Evolutionary conservation across 2,113 vertebrate species (phyloP).

Genomic region (Triplophysa tibetana): DNA sequence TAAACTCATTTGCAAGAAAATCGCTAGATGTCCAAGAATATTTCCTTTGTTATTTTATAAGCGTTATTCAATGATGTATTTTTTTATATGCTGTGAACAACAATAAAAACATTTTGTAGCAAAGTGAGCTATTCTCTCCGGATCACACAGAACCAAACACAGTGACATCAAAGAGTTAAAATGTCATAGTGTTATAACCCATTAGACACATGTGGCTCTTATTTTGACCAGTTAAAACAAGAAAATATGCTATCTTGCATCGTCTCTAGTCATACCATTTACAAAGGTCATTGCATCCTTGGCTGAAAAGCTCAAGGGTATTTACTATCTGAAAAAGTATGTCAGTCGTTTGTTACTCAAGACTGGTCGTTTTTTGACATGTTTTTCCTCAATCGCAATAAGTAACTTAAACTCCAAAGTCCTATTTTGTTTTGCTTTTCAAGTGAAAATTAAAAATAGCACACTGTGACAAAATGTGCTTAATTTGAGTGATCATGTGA

Average conservation of each 20-base stretch:
- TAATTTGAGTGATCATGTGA: background rate
- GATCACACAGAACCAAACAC: background rate
- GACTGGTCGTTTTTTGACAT: background rate
- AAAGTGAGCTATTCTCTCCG: background rate
- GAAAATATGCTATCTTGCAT: background rate
- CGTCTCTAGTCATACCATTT: slow-evolving; percentile 1
- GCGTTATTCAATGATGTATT: slow-evolving; percentile 44
- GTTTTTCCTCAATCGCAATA: slow-evolving; percentile 1
- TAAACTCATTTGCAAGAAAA: slow-evolving; percentile 3
- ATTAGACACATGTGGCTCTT: background rate
- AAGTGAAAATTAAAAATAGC: background rate
- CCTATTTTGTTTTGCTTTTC: background rate
- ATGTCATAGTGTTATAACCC: too few species aligned
- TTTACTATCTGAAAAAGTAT: slow-evolving; percentile 18
- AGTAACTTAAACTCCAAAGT: slow-evolving; percentile 25
- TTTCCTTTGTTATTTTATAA: slow-evolving; percentile 32
- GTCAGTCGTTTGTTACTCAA: slow-evolving; percentile 4
- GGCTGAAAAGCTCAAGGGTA: background rate
- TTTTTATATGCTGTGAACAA: slow-evolving; percentile 47
- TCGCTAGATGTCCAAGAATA: slow-evolving; percentile 23
- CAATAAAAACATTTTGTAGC: slow-evolving; percentile 50
- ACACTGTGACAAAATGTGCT: background rate
- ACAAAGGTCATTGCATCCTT: slow-evolving; percentile 24
- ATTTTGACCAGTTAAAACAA: background rate
- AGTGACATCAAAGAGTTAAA: background rate